phyloP scores from a whole-genome alignment of 2,888 invertebrate genomes.

The Drosophila putrida region DNA sequence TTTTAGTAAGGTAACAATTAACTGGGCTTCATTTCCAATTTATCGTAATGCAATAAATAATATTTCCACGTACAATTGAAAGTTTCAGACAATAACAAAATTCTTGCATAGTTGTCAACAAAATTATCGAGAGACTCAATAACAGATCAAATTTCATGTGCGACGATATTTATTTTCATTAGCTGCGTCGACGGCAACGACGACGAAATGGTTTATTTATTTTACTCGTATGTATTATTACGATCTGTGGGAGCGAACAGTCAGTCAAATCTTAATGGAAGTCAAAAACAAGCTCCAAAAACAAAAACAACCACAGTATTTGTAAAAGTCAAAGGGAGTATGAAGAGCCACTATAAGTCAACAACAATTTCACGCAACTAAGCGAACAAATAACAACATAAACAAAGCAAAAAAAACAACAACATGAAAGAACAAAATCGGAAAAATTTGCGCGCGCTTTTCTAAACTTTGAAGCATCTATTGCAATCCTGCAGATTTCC shows the following conservation, averaged over 20 bases:
- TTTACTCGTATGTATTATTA: conserved; percentile 17
- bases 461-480: conserved; percentile 29
- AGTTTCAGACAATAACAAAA: conserved; percentile 65
- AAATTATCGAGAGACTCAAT: conserved; percentile 71
- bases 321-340: not conserved
- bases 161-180: conserved; percentile 71
- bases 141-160: conserved; percentile 72
- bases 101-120: conserved; percentile 65
- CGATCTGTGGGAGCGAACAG: conserved; percentile 17
- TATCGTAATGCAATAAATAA: conserved; percentile 24
- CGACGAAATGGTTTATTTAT: conserved; percentile 45
- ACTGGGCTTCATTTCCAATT: conserved; percentile 20
- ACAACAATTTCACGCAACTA: conserved; percentile 62
- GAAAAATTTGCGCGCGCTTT: conserved; percentile 54
- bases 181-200: conserved; percentile 38
- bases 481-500: conserved; percentile 67
- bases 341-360: conserved; percentile 39
- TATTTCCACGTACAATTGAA: conserved; percentile 63
- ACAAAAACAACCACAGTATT: conserved; percentile 12
- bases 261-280: conserved; percentile 4
- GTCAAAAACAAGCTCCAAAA: conserved; percentile 14
- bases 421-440: not conserved
- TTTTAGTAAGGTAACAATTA: conserved; percentile 8
- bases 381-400: conserved; percentile 34
- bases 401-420: conserved; percentile 10